phyloP scores from a whole-genome alignment of 2,888 invertebrate genomes.

The Cerastis leucographa region DNA sequence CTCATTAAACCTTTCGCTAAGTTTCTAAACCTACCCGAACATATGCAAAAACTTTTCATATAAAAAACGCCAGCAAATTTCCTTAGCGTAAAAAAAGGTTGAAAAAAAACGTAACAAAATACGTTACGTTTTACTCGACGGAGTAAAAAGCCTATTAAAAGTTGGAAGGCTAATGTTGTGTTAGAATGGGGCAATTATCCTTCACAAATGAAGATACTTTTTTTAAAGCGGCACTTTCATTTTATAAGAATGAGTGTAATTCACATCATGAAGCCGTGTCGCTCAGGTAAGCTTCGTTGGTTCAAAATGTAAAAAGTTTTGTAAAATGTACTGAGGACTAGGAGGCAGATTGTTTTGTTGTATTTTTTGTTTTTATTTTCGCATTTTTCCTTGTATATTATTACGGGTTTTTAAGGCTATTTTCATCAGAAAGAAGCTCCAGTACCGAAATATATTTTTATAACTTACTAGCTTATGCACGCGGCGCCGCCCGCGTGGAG shows the following conservation, averaged over 20 bases:
- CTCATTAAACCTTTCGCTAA: conserved; percentile 45
- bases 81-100: conserved; percentile 39
- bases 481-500: no score
- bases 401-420: not conserved
- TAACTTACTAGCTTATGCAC: no score
- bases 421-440: not conserved
- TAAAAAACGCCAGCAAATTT: conserved; percentile 51
- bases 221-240: conserved; percentile 61
- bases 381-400: not conserved
- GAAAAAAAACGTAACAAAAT: conserved; percentile 60
- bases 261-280: conserved; percentile 42
- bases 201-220: conserved; percentile 71
- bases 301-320: conserved; percentile 47
- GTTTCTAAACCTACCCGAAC: conserved; percentile 31
- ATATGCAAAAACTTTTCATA: conserved; percentile 57
- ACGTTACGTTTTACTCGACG: conserved; percentile 64
- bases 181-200: conserved; percentile 72
- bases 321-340: conserved; percentile 20
- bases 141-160: conserved; percentile 71
- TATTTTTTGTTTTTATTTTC: conserved; percentile 10
- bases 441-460: not conserved
- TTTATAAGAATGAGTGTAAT: conserved; percentile 65
- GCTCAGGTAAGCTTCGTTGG: conserved; percentile 49
- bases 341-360: conserved; percentile 14
- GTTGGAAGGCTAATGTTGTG: conserved; percentile 72